Evolutionary conservation across 2,888 invertebrate species (phyloP), one percentile per base, ranked within the genome.

Genomic region (Cyclophora albipunctata): DNA sequence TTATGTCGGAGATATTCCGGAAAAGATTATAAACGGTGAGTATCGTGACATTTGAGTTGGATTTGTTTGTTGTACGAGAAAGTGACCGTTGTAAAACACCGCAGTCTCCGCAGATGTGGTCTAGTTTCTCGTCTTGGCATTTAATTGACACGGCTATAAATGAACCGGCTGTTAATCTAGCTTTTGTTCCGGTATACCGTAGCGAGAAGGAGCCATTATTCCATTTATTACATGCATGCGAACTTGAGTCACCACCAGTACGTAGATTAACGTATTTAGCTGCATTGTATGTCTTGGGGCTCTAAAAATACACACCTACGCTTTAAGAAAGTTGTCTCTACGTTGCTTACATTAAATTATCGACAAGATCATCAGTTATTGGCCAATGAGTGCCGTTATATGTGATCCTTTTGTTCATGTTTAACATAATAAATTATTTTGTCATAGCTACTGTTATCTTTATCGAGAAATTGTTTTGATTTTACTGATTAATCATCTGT

Each of bases 61-160:
- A 75, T 76, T 85, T 87, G 85, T 84, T 85, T 86, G 84, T 81
- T 73, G 71, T 73, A 77, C 71, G 78, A 78, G 83, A 85, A 85
- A 85, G 86, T 85, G 73, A 80, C 84, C 84, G 88, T 86, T 84
- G 79, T 80, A 64, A 53, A 52, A 56, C 34, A 52, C 45, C 66
- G 62, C 63, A 67, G 60, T 66, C 64, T 64, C 67, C 74, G 73
- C 72, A 76, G 77, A 73, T 75, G 73, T 69, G 82, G 73, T 85
- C 84, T 63, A 82, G 75, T 84, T 87, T 84, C 78, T 71, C 73
- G 71, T 81, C 75, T 81, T 69, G 56, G 59, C 65, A 67, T 73
- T 57, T 70, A 76, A 71, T 72, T 69, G 73, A 69, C 67, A 74
- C 72, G 59, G 73, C 74, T 81, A 75, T 81, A 73, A 81, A 75